Evolutionary conservation across 2,113 vertebrate genomes (phyloP).

Genomic region (Pachypanchax playfairii): DNA sequence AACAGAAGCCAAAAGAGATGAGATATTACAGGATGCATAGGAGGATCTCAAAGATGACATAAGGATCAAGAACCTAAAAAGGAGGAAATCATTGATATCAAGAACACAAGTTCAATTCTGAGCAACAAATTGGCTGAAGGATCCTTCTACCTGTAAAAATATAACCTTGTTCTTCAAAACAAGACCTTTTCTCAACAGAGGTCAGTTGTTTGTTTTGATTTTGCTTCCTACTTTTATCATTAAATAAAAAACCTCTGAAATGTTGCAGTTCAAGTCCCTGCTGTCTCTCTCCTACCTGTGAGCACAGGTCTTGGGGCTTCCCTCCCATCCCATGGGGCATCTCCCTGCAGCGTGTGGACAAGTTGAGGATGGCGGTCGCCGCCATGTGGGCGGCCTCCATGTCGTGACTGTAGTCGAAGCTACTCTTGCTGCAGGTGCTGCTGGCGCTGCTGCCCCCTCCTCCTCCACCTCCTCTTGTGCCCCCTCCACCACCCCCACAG

Average conservation of each 20-base stretch:
- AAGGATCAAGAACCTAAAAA: no score
- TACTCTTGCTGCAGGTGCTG: conserved; percentile 99
- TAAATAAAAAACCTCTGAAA: no score
- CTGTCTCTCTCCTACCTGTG: conserved; percentile 93
- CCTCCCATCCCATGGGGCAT: conserved; percentile 94
- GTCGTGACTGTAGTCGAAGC: conserved; percentile 98
- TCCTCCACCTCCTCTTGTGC: conserved; percentile 63
- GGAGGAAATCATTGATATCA: no score
- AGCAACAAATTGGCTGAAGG: no score
- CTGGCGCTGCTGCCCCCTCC: conserved; percentile 97
- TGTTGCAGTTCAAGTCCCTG: no score
- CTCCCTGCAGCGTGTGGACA: conserved; percentile 97
- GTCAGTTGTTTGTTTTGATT: background rate
- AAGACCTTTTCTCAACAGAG: no score
- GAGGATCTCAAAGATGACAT: no score
- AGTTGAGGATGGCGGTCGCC: conserved; percentile 97
- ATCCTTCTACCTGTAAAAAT: background rate
- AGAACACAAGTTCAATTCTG: no score
- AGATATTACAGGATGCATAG: no score
- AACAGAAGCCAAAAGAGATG: no score
- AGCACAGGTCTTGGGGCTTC: conserved; percentile 94
- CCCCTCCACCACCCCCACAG: conserved; percentile 86
- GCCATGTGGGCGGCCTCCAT: conserved; percentile 99
- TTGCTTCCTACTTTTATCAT: background rate
- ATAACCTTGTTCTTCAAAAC: background rate